Conservation (phyloP, 2,797 vertebrate species). For the Eidolon dupreanum region DNA sequence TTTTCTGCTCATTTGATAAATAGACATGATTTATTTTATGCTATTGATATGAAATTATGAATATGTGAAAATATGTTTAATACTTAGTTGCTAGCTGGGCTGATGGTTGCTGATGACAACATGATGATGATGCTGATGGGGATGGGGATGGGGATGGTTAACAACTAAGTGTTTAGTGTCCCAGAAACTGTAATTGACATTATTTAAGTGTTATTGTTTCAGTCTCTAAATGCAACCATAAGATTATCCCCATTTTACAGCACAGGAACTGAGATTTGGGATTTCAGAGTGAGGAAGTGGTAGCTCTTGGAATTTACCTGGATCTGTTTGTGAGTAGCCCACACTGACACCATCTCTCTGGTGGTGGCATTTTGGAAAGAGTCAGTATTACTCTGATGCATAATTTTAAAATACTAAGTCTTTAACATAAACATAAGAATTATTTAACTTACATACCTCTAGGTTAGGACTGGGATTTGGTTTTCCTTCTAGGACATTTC, state of each 20-base stretch:
- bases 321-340: background rate
- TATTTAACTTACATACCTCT: slow-evolving; percentile 30
- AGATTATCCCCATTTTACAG: background rate
- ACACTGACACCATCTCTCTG: background rate
- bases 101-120: background rate
- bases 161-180: background rate
- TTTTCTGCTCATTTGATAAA: background rate
- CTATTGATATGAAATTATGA: background rate
- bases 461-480: background rate
- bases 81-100: background rate
- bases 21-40: background rate
- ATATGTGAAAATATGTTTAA: background rate
- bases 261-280: background rate
- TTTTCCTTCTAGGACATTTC: slow-evolving; percentile 40
- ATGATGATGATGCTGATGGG: background rate
- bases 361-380: slow-evolving; percentile 35
- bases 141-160: background rate
- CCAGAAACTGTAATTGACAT: background rate
- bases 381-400: background rate
- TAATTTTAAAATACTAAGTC: slow-evolving; percentile 20
- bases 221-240: background rate
- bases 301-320: background rate
- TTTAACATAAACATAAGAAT: background rate
- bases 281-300: background rate
- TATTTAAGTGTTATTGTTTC: background rate